These are phyloP conservation scores for Poecilus cupreus DNA, from an alignment of 2,888 invertebrate species.

Conservation along the genomic window DNA sequence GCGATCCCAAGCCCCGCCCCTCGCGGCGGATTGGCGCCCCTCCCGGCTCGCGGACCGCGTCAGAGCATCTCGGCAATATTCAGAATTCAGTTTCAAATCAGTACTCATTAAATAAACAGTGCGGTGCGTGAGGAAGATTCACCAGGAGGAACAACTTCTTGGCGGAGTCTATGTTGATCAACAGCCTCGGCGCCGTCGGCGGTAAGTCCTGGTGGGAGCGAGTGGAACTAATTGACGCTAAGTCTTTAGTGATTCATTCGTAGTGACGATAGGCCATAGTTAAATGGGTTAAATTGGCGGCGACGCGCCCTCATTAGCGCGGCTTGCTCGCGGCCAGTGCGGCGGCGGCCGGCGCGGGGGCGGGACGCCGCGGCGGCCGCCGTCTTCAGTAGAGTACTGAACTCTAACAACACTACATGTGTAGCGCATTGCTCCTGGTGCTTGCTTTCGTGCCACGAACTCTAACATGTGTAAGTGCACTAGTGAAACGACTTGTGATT, in stretches of 20 bases:
- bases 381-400: conserved; percentile 57
- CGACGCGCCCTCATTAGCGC: conserved; percentile 73
- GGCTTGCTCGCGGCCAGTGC: background rate
- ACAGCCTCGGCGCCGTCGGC: conserved; percentile 71
- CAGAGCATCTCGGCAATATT: conserved; percentile 70
- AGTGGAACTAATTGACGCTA: conserved; percentile 71
- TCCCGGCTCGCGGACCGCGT: conserved; percentile 67
- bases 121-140: conserved; percentile 68
- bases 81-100: conserved; percentile 74
- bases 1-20: conserved; percentile 66
- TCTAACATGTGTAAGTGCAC: background rate
- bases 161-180: conserved; percentile 69
- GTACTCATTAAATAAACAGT: conserved; percentile 75
- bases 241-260: conserved; percentile 72
- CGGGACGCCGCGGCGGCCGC: conserved; percentile 17
- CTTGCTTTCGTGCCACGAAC: background rate
- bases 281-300: conserved; percentile 73
- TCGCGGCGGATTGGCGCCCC: conserved; percentile 67
- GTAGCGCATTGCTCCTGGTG: conserved; percentile 15
- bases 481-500: too few species aligned
- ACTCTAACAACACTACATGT: conserved; percentile 50
- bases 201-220: conserved; percentile 68
- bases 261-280: conserved; percentile 73
- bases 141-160: conserved; percentile 59
- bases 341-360: background rate